These are phyloP conservation scores for Hydraecia micacea DNA, from an alignment of 2,888 invertebrate species.

Conservation along the genomic window DNA sequence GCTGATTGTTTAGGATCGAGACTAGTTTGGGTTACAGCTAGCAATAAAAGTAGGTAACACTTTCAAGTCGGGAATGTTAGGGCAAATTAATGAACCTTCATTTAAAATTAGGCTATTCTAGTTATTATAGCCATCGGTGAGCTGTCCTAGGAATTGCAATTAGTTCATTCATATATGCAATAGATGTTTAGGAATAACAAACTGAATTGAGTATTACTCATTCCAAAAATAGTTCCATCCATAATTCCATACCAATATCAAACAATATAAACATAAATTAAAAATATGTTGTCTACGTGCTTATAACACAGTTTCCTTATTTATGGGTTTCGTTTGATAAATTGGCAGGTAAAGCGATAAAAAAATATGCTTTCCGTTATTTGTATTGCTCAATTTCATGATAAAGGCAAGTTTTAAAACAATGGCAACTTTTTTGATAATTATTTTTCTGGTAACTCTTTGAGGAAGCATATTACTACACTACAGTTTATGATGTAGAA, in stretches of 20 bases:
- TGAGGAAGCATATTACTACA: background rate
- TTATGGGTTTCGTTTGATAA: constrained; percentile 15
- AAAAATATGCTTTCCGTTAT: background rate
- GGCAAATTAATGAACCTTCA: background rate
- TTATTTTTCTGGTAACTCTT: background rate
- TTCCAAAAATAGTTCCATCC: background rate
- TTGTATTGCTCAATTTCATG: background rate
- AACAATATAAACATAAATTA: constrained; percentile 15
- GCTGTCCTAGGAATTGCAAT: background rate
- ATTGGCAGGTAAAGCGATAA: constrained; percentile 13
- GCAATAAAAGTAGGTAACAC: background rate
- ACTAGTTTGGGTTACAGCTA: too few species aligned
- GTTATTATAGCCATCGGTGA: too few species aligned
- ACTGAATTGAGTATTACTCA: background rate
- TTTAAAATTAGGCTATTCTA: background rate
- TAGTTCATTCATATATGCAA: background rate
- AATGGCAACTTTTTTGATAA: background rate
- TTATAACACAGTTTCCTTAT: constrained; percentile 2
- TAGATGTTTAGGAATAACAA: background rate
- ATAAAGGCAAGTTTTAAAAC: background rate
- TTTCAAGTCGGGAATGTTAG: background rate
- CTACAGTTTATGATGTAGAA: background rate
- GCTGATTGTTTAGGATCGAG: too few species aligned
- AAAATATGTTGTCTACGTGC: constrained; percentile 6
- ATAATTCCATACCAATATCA: background rate